These are phyloP conservation scores for Ophion costatus DNA, from an alignment of 2,888 invertebrate species.

Conservation along the genomic window DNA sequence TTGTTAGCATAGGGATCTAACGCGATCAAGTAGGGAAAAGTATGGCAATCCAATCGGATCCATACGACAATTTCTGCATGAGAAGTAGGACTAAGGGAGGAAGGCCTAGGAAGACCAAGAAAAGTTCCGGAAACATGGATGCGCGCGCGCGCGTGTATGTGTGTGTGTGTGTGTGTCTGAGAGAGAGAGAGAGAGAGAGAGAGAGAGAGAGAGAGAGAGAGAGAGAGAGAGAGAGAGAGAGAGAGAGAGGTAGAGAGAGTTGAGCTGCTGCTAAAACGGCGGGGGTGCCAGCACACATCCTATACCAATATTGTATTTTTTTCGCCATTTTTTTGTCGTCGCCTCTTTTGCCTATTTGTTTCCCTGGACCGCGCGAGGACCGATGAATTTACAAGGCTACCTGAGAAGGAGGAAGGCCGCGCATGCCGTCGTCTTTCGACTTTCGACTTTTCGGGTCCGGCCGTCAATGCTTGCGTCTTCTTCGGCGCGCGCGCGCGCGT, in stretches of 20 bases:
- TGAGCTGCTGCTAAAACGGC: slow-evolving; percentile 60
- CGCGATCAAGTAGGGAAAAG: too few species aligned
- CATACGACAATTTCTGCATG: too few species aligned
- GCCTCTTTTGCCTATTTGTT: slow-evolving; percentile 5
- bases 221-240: too few species aligned
- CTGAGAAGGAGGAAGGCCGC: slow-evolving; percentile 63
- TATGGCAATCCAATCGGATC: too few species aligned
- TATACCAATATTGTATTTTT: slow-evolving; percentile 38
- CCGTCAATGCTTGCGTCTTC: slow-evolving; percentile 29
- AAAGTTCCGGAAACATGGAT: too few species aligned
- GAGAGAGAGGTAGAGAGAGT: slow-evolving; percentile 11
- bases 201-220: slow-evolving; percentile 8
- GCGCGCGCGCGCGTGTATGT: too few species aligned
- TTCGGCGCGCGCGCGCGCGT: neutral
- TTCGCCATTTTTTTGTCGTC: neutral
- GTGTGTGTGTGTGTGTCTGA: too few species aligned
- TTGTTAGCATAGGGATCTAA: too few species aligned
- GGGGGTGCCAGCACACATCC: slow-evolving; percentile 64
- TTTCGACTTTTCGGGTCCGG: slow-evolving; percentile 61
- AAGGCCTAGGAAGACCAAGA: too few species aligned
- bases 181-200: too few species aligned
- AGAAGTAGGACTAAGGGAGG: too few species aligned
- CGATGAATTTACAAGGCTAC: slow-evolving; percentile 70
- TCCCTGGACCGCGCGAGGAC: slow-evolving; percentile 53
- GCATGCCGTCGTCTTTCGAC: slow-evolving; percentile 55